A percentile compares a stretch with the other conserved stretches of the same genome.
Conservation (phyloP, 2,888 invertebrate genomes). For the Tenodera sinensis region DNA sequence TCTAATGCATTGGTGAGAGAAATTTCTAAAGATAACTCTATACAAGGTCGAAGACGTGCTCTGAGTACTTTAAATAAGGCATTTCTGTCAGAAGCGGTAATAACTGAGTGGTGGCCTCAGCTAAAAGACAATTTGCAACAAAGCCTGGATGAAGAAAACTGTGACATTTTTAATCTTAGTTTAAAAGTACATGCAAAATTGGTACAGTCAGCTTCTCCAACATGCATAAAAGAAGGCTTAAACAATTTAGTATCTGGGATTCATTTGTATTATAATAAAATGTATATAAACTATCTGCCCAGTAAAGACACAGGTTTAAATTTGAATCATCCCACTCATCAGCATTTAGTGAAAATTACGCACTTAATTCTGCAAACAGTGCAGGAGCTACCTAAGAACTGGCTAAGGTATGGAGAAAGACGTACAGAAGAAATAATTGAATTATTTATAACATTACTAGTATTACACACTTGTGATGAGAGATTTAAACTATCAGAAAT, state of each 20-base stretch:
- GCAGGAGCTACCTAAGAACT: constrained; percentile 22
- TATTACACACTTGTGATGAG: constrained; percentile 12
- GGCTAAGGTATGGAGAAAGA: constrained; percentile 23
- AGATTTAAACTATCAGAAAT: neutral
- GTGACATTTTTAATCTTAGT: constrained; percentile 21
- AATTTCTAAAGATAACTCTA: neutral
- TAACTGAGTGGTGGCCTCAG: constrained; percentile 16
- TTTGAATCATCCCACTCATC: neutral
- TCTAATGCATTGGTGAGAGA: neutral
- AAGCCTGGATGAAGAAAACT: constrained; percentile 11
- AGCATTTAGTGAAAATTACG: constrained; percentile 10
- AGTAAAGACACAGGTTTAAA: constrained; percentile 12
- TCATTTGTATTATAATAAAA: constrained; percentile 9
- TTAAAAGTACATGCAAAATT: constrained; percentile 28
- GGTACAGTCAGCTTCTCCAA: constrained; percentile 6
- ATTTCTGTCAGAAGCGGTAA: neutral
- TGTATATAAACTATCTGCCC: neutral
- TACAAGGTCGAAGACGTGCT: constrained; percentile 8
- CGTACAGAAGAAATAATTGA: constrained; percentile 19
- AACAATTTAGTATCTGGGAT: constrained; percentile 21
- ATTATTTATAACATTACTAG: constrained; percentile 20
- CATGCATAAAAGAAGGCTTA: constrained; percentile 26
- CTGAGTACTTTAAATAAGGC: constrained; percentile 9
- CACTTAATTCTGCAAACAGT: constrained; percentile 22
- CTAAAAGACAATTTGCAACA: constrained; percentile 6